Conservation (phyloP, 2,888 invertebrate species). For the Latheticus oryzae region DNA sequence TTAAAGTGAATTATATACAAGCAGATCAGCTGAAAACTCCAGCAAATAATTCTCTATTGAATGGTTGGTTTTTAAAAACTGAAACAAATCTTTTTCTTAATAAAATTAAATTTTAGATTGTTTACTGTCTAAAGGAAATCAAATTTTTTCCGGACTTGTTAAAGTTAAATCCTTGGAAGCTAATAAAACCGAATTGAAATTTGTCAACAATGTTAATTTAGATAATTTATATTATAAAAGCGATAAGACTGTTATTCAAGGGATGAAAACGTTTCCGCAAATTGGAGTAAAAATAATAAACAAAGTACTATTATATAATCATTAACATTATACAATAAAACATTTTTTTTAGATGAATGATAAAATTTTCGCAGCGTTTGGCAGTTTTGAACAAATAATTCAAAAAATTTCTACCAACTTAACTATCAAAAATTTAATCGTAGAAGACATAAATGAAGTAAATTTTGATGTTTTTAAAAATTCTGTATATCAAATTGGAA, state of each 20-base stretch:
- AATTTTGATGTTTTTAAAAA: conserved; percentile 57
- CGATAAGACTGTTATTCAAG: conserved; percentile 50
- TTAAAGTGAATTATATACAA: no score
- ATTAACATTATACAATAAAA: neutral
- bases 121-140: conserved; percentile 46
- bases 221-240: conserved; percentile 54
- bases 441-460: conserved; percentile 57
- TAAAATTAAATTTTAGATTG: conserved; percentile 47
- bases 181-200: conserved; percentile 44
- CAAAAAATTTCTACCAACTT: no score
- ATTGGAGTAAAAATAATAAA: conserved; percentile 43
- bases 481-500: conserved; percentile 56
- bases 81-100: conserved; percentile 14
- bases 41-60: conserved; percentile 46
- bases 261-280: conserved; percentile 54
- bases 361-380: conserved; percentile 13
- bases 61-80: conserved; percentile 51
- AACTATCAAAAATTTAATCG: conserved; percentile 54
- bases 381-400: no score
- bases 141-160: conserved; percentile 44
- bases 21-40: no score
- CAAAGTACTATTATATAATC: no score
- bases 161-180: conserved; percentile 49
- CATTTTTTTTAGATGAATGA: conserved; percentile 39
- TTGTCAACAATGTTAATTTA: conserved; percentile 54